These are phyloP conservation scores for Percina caprodes DNA, from an alignment of 2,113 vertebrate genomes.

Conservation along the genomic window DNA sequence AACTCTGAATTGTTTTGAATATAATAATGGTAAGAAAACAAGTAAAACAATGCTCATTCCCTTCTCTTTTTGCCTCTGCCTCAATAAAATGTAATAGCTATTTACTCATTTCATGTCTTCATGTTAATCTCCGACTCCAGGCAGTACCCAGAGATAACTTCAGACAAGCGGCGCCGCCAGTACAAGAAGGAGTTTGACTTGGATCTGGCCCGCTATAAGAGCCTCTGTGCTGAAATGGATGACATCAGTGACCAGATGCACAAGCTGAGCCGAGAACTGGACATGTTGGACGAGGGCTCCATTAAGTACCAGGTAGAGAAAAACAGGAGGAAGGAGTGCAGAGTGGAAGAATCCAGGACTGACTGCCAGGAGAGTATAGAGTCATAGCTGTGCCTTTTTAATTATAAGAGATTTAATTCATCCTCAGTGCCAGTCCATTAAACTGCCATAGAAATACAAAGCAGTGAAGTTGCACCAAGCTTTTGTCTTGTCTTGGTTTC, in stretches of 20 bases:
- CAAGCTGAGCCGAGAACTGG: slow-evolving; percentile 85
- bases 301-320: slow-evolving; percentile 86
- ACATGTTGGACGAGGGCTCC: slow-evolving; percentile 80
- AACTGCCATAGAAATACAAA: neutral
- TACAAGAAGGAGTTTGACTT: slow-evolving; percentile 88
- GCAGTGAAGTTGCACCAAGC: neutral
- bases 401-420: neutral
- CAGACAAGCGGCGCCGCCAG: slow-evolving; percentile 79
- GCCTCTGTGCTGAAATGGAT: slow-evolving; percentile 87
- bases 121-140: slow-evolving; percentile 60
- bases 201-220: slow-evolving; percentile 84
- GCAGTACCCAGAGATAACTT: slow-evolving; percentile 84
- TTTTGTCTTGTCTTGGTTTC: neutral
- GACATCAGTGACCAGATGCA: slow-evolving; percentile 85
- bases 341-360: slow-evolving; percentile 3
- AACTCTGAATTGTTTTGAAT: neutral
- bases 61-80: neutral
- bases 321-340: neutral
- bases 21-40: neutral
- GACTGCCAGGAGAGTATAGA: slow-evolving; percentile 10
- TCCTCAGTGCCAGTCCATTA: neutral
- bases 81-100: slow-evolving; percentile 8
- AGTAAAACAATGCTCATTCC: neutral
- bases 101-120: slow-evolving; percentile 14
- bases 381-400: slow-evolving; percentile 21